Evolutionary conservation across 2,888 invertebrate species (phyloP).

Genomic region (Biston stratarius): DNA sequence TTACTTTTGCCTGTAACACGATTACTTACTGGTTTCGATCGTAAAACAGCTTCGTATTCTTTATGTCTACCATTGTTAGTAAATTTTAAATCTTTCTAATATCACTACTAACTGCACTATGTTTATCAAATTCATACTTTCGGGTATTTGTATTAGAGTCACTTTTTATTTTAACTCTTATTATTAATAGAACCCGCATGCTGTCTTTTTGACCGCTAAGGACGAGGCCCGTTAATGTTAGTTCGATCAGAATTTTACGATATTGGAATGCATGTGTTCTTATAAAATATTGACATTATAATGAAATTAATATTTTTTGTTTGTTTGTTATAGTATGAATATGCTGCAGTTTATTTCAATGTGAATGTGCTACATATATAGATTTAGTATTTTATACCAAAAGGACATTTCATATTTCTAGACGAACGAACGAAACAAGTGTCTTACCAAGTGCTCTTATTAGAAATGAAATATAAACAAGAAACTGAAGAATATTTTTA

Average conservation of each 20-base stretch:
- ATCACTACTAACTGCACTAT: slow-evolving; percentile 21
- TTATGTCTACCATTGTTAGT: slow-evolving; percentile 39
- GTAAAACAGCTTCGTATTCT: slow-evolving; percentile 41
- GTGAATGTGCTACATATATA: no score
- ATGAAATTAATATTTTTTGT: slow-evolving; percentile 46
- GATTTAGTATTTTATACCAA: slow-evolving; percentile 54
- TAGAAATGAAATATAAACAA: slow-evolving; percentile 58
- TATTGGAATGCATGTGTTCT: slow-evolving; percentile 22
- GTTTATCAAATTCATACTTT: slow-evolving; percentile 40
- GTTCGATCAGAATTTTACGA: slow-evolving; percentile 47
- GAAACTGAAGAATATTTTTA: slow-evolving; percentile 50
- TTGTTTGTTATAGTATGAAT: slow-evolving; percentile 50
- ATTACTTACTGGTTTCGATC: slow-evolving; percentile 30
- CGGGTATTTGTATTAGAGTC: slow-evolving; percentile 31
- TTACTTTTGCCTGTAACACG: slow-evolving; percentile 25
- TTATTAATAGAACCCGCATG: slow-evolving; percentile 55
- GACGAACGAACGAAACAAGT: slow-evolving; percentile 67
- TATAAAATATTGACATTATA: slow-evolving; percentile 33
- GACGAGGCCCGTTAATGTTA: slow-evolving; percentile 55
- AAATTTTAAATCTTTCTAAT: slow-evolving; percentile 42
- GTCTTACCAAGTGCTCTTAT: slow-evolving; percentile 71
- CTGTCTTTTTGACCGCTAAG: slow-evolving; percentile 49
- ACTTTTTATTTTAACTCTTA: slow-evolving; percentile 27
- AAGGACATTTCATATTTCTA: slow-evolving; percentile 62
- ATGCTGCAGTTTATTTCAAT: slow-evolving; percentile 17